Evolutionary conservation across 2,888 invertebrate species (phyloP).

Genomic region (Drosophila neutralis): DNA sequence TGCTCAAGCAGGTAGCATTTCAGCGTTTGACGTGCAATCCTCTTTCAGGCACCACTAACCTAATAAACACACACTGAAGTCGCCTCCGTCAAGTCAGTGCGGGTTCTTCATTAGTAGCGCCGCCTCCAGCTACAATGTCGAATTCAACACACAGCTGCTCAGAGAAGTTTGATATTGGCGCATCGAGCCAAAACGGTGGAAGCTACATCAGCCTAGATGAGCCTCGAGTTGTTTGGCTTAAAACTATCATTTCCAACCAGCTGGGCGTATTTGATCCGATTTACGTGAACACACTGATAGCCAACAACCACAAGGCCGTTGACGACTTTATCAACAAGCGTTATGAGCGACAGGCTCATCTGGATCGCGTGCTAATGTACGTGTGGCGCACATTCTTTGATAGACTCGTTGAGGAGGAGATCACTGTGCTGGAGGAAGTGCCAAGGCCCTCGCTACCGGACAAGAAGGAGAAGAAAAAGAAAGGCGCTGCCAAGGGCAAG

Average conservation of each 20-base stretch:
- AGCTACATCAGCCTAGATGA: slow-evolving; percentile 83
- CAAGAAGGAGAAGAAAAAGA: slow-evolving; percentile 79
- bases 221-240: slow-evolving; percentile 89
- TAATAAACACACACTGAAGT: slow-evolving; percentile 42
- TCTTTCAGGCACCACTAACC: slow-evolving; percentile 36
- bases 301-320: slow-evolving; percentile 86
- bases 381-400: slow-evolving; percentile 90
- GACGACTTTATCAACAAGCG: slow-evolving; percentile 86
- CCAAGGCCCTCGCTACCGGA: slow-evolving; percentile 84
- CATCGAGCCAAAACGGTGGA: slow-evolving; percentile 1
- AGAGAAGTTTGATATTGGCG: slow-evolving; percentile 2
- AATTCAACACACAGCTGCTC: neutral
- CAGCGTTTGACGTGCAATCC: slow-evolving; percentile 64
- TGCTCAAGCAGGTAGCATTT: slow-evolving; percentile 23
- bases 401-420: slow-evolving; percentile 90
- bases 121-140: slow-evolving; percentile 32
- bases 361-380: slow-evolving; percentile 88
- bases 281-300: slow-evolving; percentile 77
- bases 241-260: slow-evolving; percentile 86
- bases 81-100: slow-evolving; percentile 7
- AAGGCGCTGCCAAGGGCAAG: slow-evolving; percentile 54
- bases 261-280: slow-evolving; percentile 83
- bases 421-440: slow-evolving; percentile 88
- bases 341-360: slow-evolving; percentile 84
- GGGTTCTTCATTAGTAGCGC: slow-evolving; percentile 2